A percentile compares a stretch with the other conserved stretches of the same genome.
Evolutionary conservation across 2,113 vertebrate species (phyloP).

Genomic region (Tenebrosternarchus preto): DNA sequence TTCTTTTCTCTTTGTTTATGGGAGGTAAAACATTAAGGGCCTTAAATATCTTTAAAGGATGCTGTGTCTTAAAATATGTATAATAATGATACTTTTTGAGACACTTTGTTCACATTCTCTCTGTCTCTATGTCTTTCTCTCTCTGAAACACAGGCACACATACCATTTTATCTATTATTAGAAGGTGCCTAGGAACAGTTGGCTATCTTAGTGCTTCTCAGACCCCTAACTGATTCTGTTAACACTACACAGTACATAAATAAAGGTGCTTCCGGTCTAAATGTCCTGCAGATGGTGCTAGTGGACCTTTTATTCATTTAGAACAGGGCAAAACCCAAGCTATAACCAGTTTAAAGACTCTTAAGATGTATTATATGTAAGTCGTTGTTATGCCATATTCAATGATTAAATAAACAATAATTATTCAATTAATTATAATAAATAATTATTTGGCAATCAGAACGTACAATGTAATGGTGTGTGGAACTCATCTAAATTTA

Average conservation of each 20-base stretch:
- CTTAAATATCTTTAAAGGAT: too few relatives aligned
- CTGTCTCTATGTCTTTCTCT: too few relatives aligned
- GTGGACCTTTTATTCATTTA: constrained; percentile 5
- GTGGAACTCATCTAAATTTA: too few relatives aligned
- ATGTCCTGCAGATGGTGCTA: constrained; percentile 61
- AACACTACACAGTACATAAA: too few relatives aligned
- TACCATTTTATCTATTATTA: neutral
- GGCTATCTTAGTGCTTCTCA: neutral
- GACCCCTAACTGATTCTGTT: neutral
- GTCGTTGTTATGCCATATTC: constrained; percentile 3
- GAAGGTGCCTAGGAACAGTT: neutral
- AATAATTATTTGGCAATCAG: too few relatives aligned
- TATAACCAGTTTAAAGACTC: neutral
- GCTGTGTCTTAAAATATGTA: neutral
- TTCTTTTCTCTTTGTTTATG: neutral
- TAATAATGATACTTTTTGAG: too few relatives aligned
- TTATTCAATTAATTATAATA: too few relatives aligned
- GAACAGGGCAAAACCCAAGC: neutral
- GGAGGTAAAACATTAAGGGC: neutral
- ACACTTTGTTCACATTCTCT: neutral
- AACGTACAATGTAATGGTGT: too few relatives aligned
- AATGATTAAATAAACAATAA: neutral
- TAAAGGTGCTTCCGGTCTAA: neutral
- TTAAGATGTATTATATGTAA: neutral
- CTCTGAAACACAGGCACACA: neutral